Percentiles rank a stretch among this genome's conserved stretches.
phyloP scores from a whole-genome alignment of 2,113 vertebrate genomes.

The Enhydra lutris region DNA sequence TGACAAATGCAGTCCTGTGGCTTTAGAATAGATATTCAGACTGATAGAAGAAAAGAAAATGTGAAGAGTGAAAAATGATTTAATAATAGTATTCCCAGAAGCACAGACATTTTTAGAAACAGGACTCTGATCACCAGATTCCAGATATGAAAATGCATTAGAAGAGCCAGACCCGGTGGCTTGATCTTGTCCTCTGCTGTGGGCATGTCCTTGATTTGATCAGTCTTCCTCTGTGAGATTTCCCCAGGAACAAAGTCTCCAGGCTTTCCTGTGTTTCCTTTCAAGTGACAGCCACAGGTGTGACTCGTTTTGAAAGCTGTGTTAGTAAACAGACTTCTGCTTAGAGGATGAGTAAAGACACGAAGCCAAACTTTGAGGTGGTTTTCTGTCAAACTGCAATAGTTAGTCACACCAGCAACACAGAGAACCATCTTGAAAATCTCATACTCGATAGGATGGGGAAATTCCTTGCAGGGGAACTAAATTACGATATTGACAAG shows the following conservation, averaged over 20 bases:
- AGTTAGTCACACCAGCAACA: neutral
- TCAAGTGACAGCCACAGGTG: neutral
- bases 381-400: neutral
- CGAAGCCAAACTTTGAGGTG: neutral
- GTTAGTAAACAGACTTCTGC: neutral
- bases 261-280: neutral
- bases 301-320: neutral
- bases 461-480: neutral
- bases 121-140: neutral
- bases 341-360: neutral
- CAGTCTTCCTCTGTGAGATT: neutral
- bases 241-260: neutral
- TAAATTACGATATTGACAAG: neutral
- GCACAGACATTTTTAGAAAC: neutral
- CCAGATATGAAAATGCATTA: neutral
- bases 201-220: neutral
- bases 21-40: slow-evolving; percentile 11
- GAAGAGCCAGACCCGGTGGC: neutral
- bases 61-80: slow-evolving; percentile 12
- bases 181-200: neutral
- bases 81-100: slow-evolving; percentile 2
- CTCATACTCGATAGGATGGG: neutral
- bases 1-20: neutral
- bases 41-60: slow-evolving; percentile 17
- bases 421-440: neutral